phyloP scores from a whole-genome alignment of 2,797 vertebrate genomes.

The Eurystomus glaucurus region DNA sequence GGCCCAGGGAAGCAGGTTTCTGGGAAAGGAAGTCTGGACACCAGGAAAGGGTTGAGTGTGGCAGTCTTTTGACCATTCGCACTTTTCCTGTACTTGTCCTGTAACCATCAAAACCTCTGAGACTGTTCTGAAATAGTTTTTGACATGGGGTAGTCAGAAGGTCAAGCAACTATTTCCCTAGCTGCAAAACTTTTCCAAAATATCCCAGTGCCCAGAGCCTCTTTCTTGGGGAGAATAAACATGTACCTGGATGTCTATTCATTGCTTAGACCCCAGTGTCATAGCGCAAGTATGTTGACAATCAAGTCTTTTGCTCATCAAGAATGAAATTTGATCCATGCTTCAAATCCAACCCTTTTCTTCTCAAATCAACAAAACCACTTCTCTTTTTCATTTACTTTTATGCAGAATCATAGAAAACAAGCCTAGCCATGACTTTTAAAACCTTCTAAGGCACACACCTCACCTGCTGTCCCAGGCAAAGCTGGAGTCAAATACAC shows the following conservation, averaged over 20 bases:
- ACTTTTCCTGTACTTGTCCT: neutral
- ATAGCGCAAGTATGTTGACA: neutral
- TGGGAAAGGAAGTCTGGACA: neutral
- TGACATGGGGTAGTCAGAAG: neutral
- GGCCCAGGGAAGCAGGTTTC: neutral
- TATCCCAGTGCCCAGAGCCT: neutral
- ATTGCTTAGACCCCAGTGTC: neutral
- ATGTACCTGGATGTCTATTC: neutral
- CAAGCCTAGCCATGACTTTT: neutral
- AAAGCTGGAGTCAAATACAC: neutral
- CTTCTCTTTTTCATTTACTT: neutral
- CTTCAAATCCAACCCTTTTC: neutral
- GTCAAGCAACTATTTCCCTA: neutral
- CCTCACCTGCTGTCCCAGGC: neutral
- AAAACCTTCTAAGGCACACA: neutral
- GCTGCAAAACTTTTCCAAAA: neutral
- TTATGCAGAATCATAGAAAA: constrained; percentile 8
- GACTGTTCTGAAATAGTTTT: neutral
- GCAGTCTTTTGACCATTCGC: neutral
- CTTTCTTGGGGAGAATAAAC: neutral
- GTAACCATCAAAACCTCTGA: neutral
- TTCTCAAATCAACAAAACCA: neutral
- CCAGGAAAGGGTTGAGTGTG: neutral
- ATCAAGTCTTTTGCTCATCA: neutral
- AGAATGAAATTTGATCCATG: neutral